Evolutionary conservation across 2,113 vertebrate species (phyloP).

Genomic region (Ardeotis arabs): DNA sequence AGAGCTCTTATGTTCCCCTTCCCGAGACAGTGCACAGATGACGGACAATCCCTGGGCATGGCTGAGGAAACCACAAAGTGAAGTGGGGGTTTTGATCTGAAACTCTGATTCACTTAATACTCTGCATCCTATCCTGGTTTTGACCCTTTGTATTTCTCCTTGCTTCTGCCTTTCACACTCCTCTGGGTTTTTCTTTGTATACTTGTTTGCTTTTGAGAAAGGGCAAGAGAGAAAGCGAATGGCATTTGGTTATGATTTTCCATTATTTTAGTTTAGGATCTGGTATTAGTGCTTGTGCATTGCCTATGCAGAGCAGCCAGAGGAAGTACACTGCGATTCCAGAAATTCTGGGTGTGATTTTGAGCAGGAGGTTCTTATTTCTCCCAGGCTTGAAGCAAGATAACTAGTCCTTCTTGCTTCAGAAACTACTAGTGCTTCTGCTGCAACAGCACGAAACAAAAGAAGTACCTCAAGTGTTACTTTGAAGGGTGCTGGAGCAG

Average conservation of each 20-base stretch:
- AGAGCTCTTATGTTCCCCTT: not conserved
- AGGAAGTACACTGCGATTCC: accelerated
- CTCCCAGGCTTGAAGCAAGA: not conserved
- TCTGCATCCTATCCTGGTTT: not conserved
- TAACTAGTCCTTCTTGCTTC: not conserved
- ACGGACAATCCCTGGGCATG: not conserved
- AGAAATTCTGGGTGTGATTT: not conserved
- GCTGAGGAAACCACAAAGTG: not conserved
- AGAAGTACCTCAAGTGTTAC: not conserved
- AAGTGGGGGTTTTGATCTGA: not conserved
- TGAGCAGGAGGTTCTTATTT: not conserved
- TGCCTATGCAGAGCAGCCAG: not conserved
- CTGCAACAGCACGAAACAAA: not conserved
- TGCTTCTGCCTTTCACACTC: not conserved
- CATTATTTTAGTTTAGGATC: not conserved
- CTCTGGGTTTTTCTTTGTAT: not conserved
- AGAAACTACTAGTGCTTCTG: not conserved
- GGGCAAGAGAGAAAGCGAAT: not conserved
- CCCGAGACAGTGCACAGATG: accelerated
- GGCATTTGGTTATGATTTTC: not conserved
- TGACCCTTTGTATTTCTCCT: not conserved
- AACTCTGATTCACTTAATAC: not conserved
- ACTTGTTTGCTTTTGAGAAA: not conserved
- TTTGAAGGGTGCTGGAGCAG: not conserved
- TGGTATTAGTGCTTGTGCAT: accelerated